These are phyloP conservation scores for Petaurus breviceps DNA, from an alignment of 2,113 vertebrate species.

Conservation along the genomic window DNA sequence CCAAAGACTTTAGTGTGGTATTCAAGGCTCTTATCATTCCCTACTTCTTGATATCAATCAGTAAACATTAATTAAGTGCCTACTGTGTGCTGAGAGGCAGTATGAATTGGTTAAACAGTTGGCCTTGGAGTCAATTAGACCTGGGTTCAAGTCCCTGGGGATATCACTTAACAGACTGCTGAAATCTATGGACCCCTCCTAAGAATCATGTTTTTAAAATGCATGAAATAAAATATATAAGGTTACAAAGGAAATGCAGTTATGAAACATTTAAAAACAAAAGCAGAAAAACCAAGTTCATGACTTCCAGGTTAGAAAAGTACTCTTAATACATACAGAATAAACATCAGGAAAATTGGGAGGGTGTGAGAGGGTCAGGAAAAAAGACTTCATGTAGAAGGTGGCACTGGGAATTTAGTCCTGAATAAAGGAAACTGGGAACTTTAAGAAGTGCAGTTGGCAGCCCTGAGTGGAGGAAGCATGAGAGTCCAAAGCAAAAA, in stretches of 20 bases:
- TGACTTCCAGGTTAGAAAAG: not conserved
- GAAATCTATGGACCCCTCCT: not conserved
- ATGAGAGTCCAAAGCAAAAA: not conserved
- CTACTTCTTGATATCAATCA: not conserved
- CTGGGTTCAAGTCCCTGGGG: not conserved
- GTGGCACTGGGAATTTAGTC: not conserved
- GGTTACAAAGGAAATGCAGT: not conserved
- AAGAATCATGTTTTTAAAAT: not conserved
- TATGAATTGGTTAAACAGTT: not conserved
- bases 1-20: not conserved
- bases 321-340: not conserved
- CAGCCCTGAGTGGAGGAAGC: not conserved
- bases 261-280: no score
- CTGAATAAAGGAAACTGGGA: not conserved
- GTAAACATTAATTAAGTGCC: not conserved
- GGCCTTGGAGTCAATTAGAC: not conserved
- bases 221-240: not conserved
- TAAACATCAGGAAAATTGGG: not conserved
- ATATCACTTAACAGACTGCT: not conserved
- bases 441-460: not conserved
- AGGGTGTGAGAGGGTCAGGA: not conserved
- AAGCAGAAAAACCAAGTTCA: not conserved
- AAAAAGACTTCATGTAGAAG: not conserved
- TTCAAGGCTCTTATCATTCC: not conserved
- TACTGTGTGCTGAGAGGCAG: not conserved